Percentiles rank a stretch among this genome's conserved stretches.
Evolutionary conservation across 1,140 invertebrate genomes (phyloP).

Genomic region (Xylocopa sonorina): DNA sequence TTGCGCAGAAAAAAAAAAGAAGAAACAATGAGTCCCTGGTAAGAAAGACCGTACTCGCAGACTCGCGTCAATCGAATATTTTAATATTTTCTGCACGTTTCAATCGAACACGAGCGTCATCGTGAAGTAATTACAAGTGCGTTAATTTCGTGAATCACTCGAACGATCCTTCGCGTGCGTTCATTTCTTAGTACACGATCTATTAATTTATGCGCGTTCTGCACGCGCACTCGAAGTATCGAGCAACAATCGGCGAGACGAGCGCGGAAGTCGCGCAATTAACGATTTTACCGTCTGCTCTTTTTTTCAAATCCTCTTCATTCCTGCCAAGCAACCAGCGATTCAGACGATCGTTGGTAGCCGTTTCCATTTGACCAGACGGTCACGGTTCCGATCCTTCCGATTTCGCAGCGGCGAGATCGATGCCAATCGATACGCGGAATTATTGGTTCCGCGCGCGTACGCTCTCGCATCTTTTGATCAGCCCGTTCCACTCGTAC

Average conservation of each 20-base stretch:
- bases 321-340: constrained; percentile 11
- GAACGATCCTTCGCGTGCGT: too few relatives aligned
- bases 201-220: constrained; percentile 47
- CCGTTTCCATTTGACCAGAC: constrained; percentile 20
- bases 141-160: constrained; percentile 37
- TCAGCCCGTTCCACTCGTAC: constrained; percentile 22
- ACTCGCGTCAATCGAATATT: background rate
- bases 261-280: constrained; percentile 69
- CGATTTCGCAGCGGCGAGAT: constrained; percentile 52
- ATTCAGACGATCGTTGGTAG: constrained; percentile 52
- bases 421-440: constrained; percentile 36
- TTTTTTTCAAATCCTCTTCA: constrained; percentile 36
- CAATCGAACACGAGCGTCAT: constrained; percentile 4
- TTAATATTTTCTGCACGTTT: background rate
- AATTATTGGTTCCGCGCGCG: constrained; percentile 45
- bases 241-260: constrained; percentile 26
- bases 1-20: background rate
- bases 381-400: constrained; percentile 17
- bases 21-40: background rate
- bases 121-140: constrained; percentile 13
- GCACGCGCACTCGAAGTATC: constrained; percentile 47
- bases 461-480: constrained; percentile 4
- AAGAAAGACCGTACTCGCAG: background rate
- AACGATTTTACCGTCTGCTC: constrained; percentile 53
- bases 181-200: background rate